Percentiles rank a stretch among this genome's conserved stretches.
Conservation (phyloP, 2,888 invertebrate genomes). For the Tethea ocularis region DNA sequence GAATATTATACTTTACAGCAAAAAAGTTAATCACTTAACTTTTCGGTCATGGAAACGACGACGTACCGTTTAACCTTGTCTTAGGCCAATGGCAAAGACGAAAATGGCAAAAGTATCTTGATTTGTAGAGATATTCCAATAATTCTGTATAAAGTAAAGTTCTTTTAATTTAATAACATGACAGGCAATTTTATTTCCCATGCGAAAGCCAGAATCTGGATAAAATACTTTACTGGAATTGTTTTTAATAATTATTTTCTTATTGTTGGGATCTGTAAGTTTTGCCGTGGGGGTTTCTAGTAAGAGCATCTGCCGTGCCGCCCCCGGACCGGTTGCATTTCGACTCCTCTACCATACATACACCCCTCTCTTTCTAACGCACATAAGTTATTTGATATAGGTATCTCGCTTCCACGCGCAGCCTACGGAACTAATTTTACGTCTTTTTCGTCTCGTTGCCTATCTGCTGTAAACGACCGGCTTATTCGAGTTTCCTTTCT, state of each 20-base stretch:
- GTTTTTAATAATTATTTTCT: conserved; percentile 73
- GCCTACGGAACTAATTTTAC: conserved; percentile 74
- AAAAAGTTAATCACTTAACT: conserved; percentile 1
- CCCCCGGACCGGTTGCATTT: conserved; percentile 77
- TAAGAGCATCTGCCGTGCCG: conserved; percentile 79
- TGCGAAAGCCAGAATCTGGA: conserved; percentile 36
- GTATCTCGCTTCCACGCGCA: conserved; percentile 57
- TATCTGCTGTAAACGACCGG: conserved; percentile 63
- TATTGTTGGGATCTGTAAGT: conserved; percentile 70
- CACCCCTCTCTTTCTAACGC: conserved; percentile 53
- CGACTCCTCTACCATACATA: conserved; percentile 55
- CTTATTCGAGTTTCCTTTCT: conserved; percentile 51
- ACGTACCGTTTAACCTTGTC: not conserved
- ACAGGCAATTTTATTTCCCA: conserved; percentile 26
- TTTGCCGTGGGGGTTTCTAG: conserved; percentile 72
- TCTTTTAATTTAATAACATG: not conserved
- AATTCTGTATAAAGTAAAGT: not conserved
- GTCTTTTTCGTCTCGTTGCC: conserved; percentile 72
- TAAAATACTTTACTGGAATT: conserved; percentile 45
- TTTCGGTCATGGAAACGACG: not conserved
- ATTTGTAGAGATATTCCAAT: not conserved
- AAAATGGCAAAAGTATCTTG: not conserved
- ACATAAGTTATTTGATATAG: conserved; percentile 24
- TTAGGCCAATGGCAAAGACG: not conserved
- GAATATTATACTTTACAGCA: not conserved